Percentiles rank a stretch among this genome's conserved stretches.
These are phyloP conservation scores for Corynorhinus townsendii DNA, from an alignment of 2,113 vertebrate species.

Conservation along the genomic window DNA sequence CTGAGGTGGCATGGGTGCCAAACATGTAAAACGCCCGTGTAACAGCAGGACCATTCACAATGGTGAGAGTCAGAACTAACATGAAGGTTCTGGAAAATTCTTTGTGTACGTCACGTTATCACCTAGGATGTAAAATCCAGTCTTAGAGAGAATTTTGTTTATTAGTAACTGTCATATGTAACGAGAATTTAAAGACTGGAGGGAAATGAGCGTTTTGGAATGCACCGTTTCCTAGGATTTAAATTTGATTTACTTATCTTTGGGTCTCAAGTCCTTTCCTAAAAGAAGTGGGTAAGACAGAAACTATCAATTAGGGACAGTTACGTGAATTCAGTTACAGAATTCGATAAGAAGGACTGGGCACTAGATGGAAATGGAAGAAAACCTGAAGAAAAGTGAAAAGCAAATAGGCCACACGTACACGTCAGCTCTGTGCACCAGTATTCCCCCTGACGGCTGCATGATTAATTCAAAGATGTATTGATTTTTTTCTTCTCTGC, in stretches of 20 bases:
- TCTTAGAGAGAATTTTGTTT: neutral
- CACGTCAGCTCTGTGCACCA: constrained; percentile 79
- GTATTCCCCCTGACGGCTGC: constrained; percentile 85
- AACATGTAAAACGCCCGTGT: rapidly evolving
- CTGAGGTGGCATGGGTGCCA: neutral
- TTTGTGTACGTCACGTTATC: neutral
- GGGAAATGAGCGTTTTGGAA: neutral
- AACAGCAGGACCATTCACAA: neutral
- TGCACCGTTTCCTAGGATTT: neutral
- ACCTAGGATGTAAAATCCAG: neutral
- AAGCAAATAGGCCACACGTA: neutral
- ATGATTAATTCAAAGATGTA: constrained; percentile 94
- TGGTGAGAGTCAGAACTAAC: neutral
- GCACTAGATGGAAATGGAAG: neutral
- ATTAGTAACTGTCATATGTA: neutral
- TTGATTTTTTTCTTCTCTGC: constrained; percentile 85
- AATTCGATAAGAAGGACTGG: rapidly evolving
- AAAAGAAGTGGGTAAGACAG: neutral
- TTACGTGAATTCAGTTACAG: neutral
- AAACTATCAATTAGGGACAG: neutral
- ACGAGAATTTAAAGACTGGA: neutral
- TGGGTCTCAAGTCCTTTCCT: neutral
- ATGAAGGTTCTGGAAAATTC: neutral
- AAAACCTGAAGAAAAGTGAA: too few relatives aligned
- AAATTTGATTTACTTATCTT: neutral